Percentiles rank a stretch among this genome's conserved stretches.
These are phyloP conservation scores for Stercorarius parasiticus DNA, from an alignment of 2,113 vertebrate species.

Conservation along the genomic window DNA sequence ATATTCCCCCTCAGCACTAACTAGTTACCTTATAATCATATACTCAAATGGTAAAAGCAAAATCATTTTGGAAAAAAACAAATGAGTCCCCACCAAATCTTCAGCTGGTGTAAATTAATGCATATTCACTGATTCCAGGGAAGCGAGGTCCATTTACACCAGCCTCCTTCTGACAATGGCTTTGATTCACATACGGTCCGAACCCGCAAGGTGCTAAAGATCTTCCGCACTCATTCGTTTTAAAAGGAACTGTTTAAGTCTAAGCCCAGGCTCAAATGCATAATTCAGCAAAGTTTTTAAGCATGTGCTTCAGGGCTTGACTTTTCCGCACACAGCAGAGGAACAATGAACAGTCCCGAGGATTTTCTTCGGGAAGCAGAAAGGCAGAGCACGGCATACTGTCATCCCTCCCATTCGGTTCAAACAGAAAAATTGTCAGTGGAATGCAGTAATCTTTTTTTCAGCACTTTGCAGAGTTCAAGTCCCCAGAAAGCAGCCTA, in stretches of 20 bases:
- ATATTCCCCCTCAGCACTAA: constrained; percentile 64
- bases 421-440: constrained; percentile 38
- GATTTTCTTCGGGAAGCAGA: background rate
- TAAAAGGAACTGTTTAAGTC: background rate
- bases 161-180: background rate
- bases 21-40: constrained; percentile 69
- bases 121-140: background rate
- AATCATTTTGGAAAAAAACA: constrained; percentile 47
- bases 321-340: background rate
- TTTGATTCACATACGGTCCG: background rate
- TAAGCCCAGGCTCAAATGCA: background rate
- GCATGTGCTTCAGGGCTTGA: background rate
- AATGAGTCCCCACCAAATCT: constrained; percentile 19
- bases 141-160: background rate
- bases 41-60: constrained; percentile 39
- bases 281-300: background rate
- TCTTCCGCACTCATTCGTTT: background rate
- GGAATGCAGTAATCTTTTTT: constrained; percentile 66
- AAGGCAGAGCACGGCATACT: background rate
- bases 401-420: constrained; percentile 41
- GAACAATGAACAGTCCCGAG: background rate
- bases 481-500: constrained; percentile 52
- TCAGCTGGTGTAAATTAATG: background rate
- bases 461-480: constrained; percentile 64
- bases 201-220: background rate